Conservation (phyloP, 2,797 vertebrate species). For the Trematomus bernacchii region DNA sequence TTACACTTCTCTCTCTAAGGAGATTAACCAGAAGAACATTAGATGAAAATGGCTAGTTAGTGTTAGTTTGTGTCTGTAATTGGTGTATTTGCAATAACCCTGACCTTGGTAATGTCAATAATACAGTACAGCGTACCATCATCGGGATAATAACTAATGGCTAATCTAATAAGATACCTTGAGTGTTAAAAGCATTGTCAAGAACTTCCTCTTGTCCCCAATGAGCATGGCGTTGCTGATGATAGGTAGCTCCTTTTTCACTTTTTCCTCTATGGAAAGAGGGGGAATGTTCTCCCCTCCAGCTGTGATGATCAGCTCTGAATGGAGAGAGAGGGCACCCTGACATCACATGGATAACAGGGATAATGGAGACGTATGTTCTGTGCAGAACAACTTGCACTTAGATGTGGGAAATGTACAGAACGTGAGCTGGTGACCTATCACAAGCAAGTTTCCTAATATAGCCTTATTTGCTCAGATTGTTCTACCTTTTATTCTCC, state of each 20-base stretch:
- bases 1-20: background rate
- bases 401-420: slow-evolving; percentile 4
- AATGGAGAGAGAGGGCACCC: slow-evolving; percentile 32
- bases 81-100: background rate
- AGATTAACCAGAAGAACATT: background rate
- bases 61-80: background rate
- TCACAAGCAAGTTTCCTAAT: background rate
- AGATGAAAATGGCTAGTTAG: background rate
- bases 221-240: slow-evolving; percentile 90
- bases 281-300: slow-evolving; percentile 91
- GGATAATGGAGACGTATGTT: background rate
- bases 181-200: slow-evolving; percentile 90
- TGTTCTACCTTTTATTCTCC: slow-evolving; percentile 89
- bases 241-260: slow-evolving; percentile 88
- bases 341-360: slow-evolving; percentile 37
- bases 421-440: background rate
- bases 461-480: background rate
- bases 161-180: slow-evolving; percentile 80
- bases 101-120: background rate
- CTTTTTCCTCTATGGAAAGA: slow-evolving; percentile 88
- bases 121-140: background rate
- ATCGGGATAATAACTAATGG: background rate
- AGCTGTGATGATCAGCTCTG: slow-evolving; percentile 91
- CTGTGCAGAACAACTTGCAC: slow-evolving; percentile 6
- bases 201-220: slow-evolving; percentile 90